Evolutionary conservation across 2,797 vertebrate genomes (phyloP), one percentile per base, ranked within the genome.

Genomic region (Pteropus rufus): DNA sequence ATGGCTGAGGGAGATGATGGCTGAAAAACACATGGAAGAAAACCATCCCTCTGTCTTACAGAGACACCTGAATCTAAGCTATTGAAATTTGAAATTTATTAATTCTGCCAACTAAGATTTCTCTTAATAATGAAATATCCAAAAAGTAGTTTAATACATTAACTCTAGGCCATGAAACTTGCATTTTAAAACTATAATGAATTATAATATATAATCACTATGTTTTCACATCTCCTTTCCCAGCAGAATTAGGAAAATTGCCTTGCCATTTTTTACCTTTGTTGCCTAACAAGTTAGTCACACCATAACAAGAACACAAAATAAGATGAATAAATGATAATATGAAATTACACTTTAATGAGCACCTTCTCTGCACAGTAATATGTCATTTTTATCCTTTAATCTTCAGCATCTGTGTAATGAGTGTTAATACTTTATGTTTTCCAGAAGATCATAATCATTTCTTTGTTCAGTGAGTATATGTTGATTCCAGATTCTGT

Each of bases 111-210:
- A 58, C 24, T 67, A 93, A 64, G 24, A 16, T 56, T 72, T 89
- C 19, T 31, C 52, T 94, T 94, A 93, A 85, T 60, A 97, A 91
- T 67, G 18, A 90, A 79, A 91, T 86, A 83, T 54, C 34, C 46
- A 80, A 76, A 80, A 91, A 70, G 58, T 73, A 79, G 69, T 91
- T 85, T 72, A 82, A 80, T 56, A 65, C 62, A 49, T 62, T 86
- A 44, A 89, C 7, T 91, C 52, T 56, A 12, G 82, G 39, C n/a
- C 64, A 77, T 26, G 24, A 36, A 89, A 62, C 0, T 34, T 81
- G 1, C 8, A 26, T 87, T 92, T 93, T 62, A 81, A 96, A 94
- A 81, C 7, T 56, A 9, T 41, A 93, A 80, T 87, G 69, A 72
- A 75, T 89, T 87, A 24, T 67, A 77, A 19, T 15, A 80, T 58